Conservation (phyloP, 1,140 invertebrate genomes). For the Monochamus saltuarius region DNA sequence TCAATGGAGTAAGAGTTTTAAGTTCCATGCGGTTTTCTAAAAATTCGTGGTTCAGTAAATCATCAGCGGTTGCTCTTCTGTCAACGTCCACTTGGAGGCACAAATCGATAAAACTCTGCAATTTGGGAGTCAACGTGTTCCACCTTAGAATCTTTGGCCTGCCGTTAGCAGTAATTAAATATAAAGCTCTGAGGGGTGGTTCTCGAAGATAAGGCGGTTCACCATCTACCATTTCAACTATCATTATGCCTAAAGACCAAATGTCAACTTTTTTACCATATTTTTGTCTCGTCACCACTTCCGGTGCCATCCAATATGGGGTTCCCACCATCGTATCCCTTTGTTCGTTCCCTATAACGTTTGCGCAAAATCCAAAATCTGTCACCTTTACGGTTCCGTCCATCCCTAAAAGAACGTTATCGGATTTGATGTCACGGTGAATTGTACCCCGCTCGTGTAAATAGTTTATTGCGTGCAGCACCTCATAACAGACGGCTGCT, state of each 20-base stretch:
- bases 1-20: constrained; percentile 82
- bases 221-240: constrained; percentile 98
- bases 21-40: constrained; percentile 82
- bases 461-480: constrained; percentile 89
- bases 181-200: constrained; percentile 89
- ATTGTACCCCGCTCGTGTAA: constrained; percentile 89
- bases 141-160: constrained; percentile 87
- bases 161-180: constrained; percentile 94
- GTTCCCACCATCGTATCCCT: constrained; percentile 95
- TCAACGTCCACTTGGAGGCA: constrained; percentile 94
- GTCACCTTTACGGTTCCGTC: constrained; percentile 96
- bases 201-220: constrained; percentile 96
- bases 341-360: constrained; percentile 89
- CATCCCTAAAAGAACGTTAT: constrained; percentile 95
- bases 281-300: constrained; percentile 83
- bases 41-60: constrained; percentile 88
- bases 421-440: constrained; percentile 93
- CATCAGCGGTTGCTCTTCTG: constrained; percentile 77
- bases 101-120: constrained; percentile 84
- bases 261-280: constrained; percentile 93
- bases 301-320: constrained; percentile 87
- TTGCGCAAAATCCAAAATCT: constrained; percentile 97
- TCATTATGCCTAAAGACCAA: constrained; percentile 97
- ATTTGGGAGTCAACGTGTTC: constrained; percentile 72
- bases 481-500: constrained; percentile 91